Base-by-base conservation (phyloP, 2,888 invertebrate species). In the Chrysodeixis includens region DNA sequence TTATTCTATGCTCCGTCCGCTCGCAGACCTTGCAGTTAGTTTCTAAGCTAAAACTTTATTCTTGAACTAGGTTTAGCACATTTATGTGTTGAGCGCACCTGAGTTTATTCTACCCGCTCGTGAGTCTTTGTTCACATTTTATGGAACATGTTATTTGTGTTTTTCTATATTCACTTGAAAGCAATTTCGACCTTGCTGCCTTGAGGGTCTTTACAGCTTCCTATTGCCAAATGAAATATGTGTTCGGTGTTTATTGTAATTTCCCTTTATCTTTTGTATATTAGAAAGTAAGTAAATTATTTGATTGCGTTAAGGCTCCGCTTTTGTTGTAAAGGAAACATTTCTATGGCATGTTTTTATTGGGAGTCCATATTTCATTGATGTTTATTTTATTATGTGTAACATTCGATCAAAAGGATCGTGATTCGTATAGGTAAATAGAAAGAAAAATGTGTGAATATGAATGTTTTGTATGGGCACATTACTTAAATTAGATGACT, bases 1-100 rank as follows among this genome's bases (percentile, higher is more conserved):
- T 79, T 22, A 66, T 71, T 78, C 76, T 66, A 76, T 71, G 71
- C 69, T 71, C 67, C 57, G 59, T 69, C 74, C 61, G 14, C 30
- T 18, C 44, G 12, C 61, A 74, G 63, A 74, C 76, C 62, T 26
- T 66, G 59, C 65, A 71, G 64, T 65, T 59, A 76, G 67, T 77
- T 77, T 66, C 71, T 63, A 63, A 66, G 30, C 64, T 52, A 52
- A 54, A 73, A 74, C 58, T 78, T 76, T 74, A 67, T 76, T 73
- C 62, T 58, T 65, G 46, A 61, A 61, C 62, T 59, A 51, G 58
- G 71, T 76, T 76, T 69, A 63, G 59, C 57, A 74, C 63, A 67
- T 71, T 69, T 71, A 65, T 69, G 20, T 66, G 60, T 71, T 56
- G 54, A 74, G 66, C 64, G 61, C 71, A 71, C 68, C 71, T 78